A percentile compares a stretch with the other conserved stretches of the same genome.
These are phyloP conservation scores for Torymus tubicola DNA, from an alignment of 2,888 invertebrate genomes.

Conservation along the genomic window DNA sequence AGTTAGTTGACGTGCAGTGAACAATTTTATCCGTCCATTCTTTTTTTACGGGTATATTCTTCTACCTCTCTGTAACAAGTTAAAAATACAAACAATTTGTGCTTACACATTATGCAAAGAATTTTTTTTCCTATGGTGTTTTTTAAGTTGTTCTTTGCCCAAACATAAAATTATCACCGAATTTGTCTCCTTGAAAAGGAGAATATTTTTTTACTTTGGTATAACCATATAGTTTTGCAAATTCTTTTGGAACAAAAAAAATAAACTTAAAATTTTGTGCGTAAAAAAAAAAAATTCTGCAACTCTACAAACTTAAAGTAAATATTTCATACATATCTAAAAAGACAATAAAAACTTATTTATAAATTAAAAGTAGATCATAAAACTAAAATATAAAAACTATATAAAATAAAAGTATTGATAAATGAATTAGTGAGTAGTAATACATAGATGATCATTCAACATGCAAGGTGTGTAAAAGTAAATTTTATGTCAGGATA, in stretches of 20 bases:
- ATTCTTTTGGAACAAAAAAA: not conserved
- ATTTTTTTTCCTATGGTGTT: not conserved
- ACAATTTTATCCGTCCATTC: not conserved
- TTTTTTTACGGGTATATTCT: conserved; percentile 11
- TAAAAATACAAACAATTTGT: conserved; percentile 18
- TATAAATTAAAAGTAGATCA: conserved; percentile 16
- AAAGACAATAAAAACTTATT: conserved; percentile 13
- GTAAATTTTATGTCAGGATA: conserved; percentile 37
- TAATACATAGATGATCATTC: conserved; percentile 54
- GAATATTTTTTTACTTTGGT: not conserved
- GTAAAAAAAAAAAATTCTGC: conserved; percentile 34
- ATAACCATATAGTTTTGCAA: not conserved
- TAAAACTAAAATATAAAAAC: conserved; percentile 25
- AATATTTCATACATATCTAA: conserved; percentile 16
- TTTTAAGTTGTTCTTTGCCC: conserved; percentile 4
- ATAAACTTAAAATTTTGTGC: not conserved
- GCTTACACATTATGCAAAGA: conserved; percentile 11
- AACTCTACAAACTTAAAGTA: conserved; percentile 15
- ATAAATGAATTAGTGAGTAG: conserved; percentile 29
- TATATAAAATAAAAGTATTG: conserved; percentile 19
- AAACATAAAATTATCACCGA: conserved; percentile 22
- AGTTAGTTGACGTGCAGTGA: not conserved
- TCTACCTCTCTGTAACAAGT: conserved; percentile 31
- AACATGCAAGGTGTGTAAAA: conserved; percentile 45
- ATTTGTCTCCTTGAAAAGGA: conserved; percentile 18